phyloP scores from a whole-genome alignment of 2,888 invertebrate genomes.

The Steinernema scapterisci region DNA sequence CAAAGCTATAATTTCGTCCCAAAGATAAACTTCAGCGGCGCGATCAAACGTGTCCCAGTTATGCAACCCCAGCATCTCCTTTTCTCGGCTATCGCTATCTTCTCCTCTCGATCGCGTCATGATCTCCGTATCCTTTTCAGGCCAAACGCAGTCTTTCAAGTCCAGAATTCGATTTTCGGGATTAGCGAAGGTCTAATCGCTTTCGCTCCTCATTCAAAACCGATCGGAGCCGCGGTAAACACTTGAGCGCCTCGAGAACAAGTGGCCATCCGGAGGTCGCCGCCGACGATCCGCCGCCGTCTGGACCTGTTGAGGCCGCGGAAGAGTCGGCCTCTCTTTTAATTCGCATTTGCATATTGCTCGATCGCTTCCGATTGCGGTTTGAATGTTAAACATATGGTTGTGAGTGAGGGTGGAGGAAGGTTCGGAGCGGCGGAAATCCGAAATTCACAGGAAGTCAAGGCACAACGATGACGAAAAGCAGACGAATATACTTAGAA shows the following conservation, averaged over 20 bases:
- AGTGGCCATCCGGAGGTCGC: slow-evolving; percentile 31
- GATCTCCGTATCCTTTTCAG: too few relatives aligned
- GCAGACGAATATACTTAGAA: too few relatives aligned
- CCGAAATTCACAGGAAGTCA: too few relatives aligned
- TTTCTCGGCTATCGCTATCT: neutral
- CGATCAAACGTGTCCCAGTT: neutral
- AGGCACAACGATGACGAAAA: too few relatives aligned
- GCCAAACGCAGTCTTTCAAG: neutral
- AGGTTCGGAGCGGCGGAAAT: too few relatives aligned
- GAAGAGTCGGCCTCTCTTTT: slow-evolving; percentile 4
- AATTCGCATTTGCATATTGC: slow-evolving; percentile 16
- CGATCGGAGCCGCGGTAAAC: slow-evolving; percentile 14
- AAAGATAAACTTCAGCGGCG: slow-evolving; percentile 19
- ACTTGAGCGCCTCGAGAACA: slow-evolving; percentile 19
- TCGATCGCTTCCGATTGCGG: neutral
- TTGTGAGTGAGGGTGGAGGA: too few relatives aligned
- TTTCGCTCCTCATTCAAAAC: slow-evolving; percentile 25
- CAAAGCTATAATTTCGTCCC: slow-evolving; percentile 25
- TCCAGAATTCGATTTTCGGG: slow-evolving; percentile 5
- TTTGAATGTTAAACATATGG: too few relatives aligned
- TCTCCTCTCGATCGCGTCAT: neutral
- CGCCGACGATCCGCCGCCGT: slow-evolving; percentile 2
- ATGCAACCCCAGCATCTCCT: neutral
- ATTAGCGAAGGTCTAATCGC: slow-evolving; percentile 31
- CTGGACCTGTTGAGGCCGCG: slow-evolving; percentile 27